Base-by-base conservation (phyloP, 2,888 invertebrate species). In the Stenodera caucasica region DNA sequence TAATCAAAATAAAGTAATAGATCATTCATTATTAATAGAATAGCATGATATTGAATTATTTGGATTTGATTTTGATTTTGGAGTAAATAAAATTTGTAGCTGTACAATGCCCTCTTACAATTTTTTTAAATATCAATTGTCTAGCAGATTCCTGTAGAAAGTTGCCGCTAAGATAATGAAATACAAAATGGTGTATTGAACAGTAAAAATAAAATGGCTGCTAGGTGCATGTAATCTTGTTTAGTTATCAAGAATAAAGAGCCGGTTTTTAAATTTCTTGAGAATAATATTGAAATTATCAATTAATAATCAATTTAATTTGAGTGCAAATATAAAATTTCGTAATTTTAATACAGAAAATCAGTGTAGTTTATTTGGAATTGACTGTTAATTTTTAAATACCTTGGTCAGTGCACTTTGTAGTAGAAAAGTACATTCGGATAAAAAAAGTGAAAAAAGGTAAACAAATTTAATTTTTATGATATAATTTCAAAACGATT, bases 331-430 rank as follows among this genome's bases (percentile, higher is more conserved):
- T 15, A 9, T 7, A 3, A 37, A 2, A 9, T 15, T 6, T 37
- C 8, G 9, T 30, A 30, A 30, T 45, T 45, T 23, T 40, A 23
- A 23, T 21, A 21, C 1, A 45, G 18, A 12, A 33, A n/a, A n/a
- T 33, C 3, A 2, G 33, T 33, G 33, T 33, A 33, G 3, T n/a
- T n/a, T 2, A 33, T n/a, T n/a, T 3, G 9, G n/a, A 23, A 45
- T 45, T n/a, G 21, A 45, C 23, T 45, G 45, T 23, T 45, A 45
- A 45, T 45, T 45, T 45, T 45, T 45, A 45, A 45, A 45, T 45
- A 45, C 45, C 45, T 23, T 45, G 45, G 45, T 23, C 45, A 45
- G 45, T 45, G 45, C 45, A 45, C 45, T 45, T 18, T 21, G 21
- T 9, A 7, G 9, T 15, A 1, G 21, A 11, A 1, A 40, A 2